Evolutionary conservation across 2,888 invertebrate genomes (phyloP), one percentile per base, ranked within the genome.

Genomic region (Teleiodes luculella): DNA sequence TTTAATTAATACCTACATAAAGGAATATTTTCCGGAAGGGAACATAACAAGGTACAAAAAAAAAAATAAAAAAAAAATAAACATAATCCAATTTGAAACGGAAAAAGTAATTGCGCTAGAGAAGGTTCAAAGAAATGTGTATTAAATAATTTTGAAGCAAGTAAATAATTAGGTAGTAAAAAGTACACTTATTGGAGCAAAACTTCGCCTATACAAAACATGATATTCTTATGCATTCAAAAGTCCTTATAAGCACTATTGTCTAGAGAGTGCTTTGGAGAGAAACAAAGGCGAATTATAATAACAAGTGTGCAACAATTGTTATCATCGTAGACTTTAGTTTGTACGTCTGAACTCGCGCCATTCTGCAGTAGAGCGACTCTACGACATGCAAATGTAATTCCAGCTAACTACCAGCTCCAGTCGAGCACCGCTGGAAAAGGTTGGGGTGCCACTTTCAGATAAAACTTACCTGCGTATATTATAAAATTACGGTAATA

Each of bases 351-450:
- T 61, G 62, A 54, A 56, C 65, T 61, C 63, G 55, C 56, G 61
- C 51, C 52, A 50, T 60, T 57, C 59, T 53, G 52, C 63, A 59
- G 67, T 63, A 65, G 60, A 62, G 57, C 54, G 57, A 62, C 60
- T 62, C 63, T 67, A 69, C 72, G 71, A 74, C 81, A 86, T 86
- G 87, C 82, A 86, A 87, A 87, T 88, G 86, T 79, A 87, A 86
- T 86, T 86, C 81, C 64, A 74, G 70, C 71, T 76, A 83, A 86
- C 80, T 82, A 71, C 74, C 24, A 24, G 6, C 24, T n/a, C n/a
- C n/a, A 66, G 74, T 74, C 68, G 55, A 60, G 64, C 54, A 52
- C 54, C 55, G 58, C 49, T 50, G 53, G 55, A 36, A 59, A 57
- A 53, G 56, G 54, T 53, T 56, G 53, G 51, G 59, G 60, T 47